Evolutionary conservation across 2,113 vertebrate genomes (phyloP).

Genomic region (Oncorhynchus tshawytscha): DNA sequence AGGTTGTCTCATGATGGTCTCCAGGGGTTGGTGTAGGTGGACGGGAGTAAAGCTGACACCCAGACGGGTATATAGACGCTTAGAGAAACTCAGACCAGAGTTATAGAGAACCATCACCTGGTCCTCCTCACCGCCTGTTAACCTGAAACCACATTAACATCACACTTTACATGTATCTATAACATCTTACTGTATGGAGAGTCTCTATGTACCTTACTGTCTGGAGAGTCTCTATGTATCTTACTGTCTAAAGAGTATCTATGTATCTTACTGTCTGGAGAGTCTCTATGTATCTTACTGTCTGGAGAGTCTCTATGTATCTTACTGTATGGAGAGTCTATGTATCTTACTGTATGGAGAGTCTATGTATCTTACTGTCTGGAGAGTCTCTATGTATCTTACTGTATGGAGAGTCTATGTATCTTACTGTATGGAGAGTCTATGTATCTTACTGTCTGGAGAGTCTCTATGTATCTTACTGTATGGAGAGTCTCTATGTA

Average conservation of each 20-base stretch:
- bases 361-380: too few relatives aligned
- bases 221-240: conserved; percentile 6
- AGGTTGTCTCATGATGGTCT: conserved; percentile 57
- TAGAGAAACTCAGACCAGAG: conserved; percentile 73
- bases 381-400: too few relatives aligned
- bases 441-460: too few relatives aligned
- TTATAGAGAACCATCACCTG: conserved; percentile 74
- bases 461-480: too few relatives aligned
- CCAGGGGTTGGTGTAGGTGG: conserved; percentile 67
- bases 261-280: not conserved
- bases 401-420: too few relatives aligned
- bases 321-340: too few relatives aligned
- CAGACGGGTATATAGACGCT: conserved; percentile 75
- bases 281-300: not conserved
- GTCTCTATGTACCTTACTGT: conserved; percentile 20
- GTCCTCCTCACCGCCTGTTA: conserved; percentile 34
- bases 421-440: too few relatives aligned
- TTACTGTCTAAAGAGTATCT: conserved; percentile 23
- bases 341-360: too few relatives aligned
- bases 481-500: too few relatives aligned
- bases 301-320: conserved; percentile 13
- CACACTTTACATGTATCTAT: conserved; percentile 1
- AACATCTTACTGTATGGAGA: conserved; percentile 30
- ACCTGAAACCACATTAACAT: conserved; percentile 60
- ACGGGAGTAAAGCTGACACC: conserved; percentile 68